Conservation (phyloP, 2,888 invertebrate species). For the Drosophila fungiperda region DNA sequence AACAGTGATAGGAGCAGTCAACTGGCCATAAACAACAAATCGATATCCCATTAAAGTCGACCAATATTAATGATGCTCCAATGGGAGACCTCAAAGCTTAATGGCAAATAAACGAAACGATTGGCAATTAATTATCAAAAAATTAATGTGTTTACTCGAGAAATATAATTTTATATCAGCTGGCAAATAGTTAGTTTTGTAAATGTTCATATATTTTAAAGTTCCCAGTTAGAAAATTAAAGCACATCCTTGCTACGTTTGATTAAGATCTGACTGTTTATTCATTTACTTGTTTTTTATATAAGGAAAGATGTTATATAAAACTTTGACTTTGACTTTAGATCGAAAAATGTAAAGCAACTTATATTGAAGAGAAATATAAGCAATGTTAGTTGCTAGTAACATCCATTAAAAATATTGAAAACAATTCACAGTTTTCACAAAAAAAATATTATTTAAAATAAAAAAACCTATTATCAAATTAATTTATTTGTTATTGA, state of each 20-base stretch:
- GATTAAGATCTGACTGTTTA: neutral
- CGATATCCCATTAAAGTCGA: constrained; percentile 65
- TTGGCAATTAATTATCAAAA: constrained; percentile 21
- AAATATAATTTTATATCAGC: constrained; percentile 6
- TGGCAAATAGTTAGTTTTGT: neutral
- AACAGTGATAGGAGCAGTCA: constrained; percentile 25
- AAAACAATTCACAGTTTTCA: too few species aligned
- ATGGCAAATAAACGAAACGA: constrained; percentile 4
- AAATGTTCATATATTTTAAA: neutral
- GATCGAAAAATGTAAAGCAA: neutral
- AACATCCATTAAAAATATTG: too few species aligned
- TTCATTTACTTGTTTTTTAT: neutral
- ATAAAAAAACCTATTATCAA: too few species aligned
- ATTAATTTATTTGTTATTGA: too few species aligned
- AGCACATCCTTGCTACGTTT: neutral
- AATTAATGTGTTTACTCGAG: constrained; percentile 5
- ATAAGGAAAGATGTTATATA: neutral
- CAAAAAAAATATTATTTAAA: too few species aligned
- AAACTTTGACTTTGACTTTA: neutral
- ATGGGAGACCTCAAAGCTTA: constrained; percentile 1
- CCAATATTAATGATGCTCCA: constrained; percentile 54
- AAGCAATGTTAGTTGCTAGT: neutral
- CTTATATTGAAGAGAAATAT: neutral
- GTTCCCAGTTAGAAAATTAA: neutral
- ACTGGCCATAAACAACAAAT: constrained; percentile 63